phyloP scores from a whole-genome alignment of 2,113 vertebrate species.

The Dolichotis patagonum region DNA sequence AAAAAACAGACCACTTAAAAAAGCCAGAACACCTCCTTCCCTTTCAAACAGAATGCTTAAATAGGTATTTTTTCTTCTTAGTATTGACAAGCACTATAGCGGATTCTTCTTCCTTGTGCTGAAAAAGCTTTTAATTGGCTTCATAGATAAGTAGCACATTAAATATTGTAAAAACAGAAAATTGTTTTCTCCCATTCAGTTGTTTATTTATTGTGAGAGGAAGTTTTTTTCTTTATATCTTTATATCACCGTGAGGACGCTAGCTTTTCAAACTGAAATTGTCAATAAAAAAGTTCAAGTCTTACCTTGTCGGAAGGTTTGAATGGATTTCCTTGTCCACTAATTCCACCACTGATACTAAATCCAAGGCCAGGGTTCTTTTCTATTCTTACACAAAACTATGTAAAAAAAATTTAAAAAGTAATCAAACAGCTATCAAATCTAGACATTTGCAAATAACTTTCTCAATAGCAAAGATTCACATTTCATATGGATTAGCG shows the following conservation, averaged over 20 bases:
- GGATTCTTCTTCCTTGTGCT: background rate
- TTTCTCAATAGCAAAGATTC: background rate
- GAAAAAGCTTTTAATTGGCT: constrained; percentile 40
- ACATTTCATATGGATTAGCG: background rate
- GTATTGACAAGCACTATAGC: background rate
- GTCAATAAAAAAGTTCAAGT: constrained; percentile 54
- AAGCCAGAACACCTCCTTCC: background rate
- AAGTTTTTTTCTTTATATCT: background rate
- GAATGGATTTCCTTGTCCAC: constrained; percentile 99
- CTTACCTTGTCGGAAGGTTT: constrained; percentile 99
- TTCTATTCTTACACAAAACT: constrained; percentile 99
- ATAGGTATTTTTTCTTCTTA: background rate
- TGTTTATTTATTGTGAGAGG: background rate
- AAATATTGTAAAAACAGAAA: constrained; percentile 18
- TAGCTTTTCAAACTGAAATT: constrained; percentile 38
- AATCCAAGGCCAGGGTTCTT: constrained; percentile 99
- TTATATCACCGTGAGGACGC: background rate
- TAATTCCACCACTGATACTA: constrained; percentile 99
- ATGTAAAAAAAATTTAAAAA: constrained; percentile 68
- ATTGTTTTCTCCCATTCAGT: background rate
- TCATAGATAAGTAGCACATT: constrained; percentile 5
- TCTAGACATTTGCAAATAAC: background rate
- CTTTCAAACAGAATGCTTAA: constrained; percentile 24
- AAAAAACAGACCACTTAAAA: background rate
- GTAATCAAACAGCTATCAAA: constrained; percentile 37